Percentiles rank a stretch among this genome's conserved stretches.
Evolutionary conservation across 1,140 invertebrate genomes (phyloP).

Genomic region (Dolichoris vasculosae): DNA sequence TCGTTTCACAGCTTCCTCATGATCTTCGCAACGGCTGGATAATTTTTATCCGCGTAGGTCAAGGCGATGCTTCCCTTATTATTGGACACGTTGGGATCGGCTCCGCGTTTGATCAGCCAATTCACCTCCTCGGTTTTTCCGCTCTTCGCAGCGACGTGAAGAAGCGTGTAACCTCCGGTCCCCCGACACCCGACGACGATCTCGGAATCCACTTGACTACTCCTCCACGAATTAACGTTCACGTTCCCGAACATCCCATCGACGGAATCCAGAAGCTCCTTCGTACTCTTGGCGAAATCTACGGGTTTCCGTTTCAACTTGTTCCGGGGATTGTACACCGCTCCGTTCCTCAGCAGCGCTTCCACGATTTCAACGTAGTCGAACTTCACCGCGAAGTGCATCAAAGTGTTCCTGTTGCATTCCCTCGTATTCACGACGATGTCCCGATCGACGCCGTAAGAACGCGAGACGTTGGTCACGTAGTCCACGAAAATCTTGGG

Average conservation of each 20-base stretch:
- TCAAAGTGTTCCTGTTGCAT: background rate
- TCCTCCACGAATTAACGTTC: background rate
- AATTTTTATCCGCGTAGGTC: background rate
- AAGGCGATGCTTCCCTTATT: background rate
- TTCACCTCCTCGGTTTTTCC: background rate
- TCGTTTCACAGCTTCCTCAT: background rate
- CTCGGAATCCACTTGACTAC: background rate
- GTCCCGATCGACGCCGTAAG: background rate
- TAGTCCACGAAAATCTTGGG: background rate
- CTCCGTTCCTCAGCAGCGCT: background rate
- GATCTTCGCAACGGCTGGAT: background rate
- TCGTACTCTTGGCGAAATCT: background rate
- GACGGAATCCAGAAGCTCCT: background rate
- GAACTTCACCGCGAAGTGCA: background rate
- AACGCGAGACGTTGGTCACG: background rate
- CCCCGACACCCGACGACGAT: background rate
- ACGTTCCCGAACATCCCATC: background rate
- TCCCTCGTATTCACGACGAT: background rate
- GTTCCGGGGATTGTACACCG: background rate
- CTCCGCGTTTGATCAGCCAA: background rate
- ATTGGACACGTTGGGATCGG: background rate
- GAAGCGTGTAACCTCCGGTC: background rate
- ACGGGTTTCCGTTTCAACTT: background rate
- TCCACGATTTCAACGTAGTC: background rate
- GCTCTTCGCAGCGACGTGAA: background rate